Conservation (phyloP, 1,140 invertebrate genomes). For the Anoplophora glabripennis region DNA sequence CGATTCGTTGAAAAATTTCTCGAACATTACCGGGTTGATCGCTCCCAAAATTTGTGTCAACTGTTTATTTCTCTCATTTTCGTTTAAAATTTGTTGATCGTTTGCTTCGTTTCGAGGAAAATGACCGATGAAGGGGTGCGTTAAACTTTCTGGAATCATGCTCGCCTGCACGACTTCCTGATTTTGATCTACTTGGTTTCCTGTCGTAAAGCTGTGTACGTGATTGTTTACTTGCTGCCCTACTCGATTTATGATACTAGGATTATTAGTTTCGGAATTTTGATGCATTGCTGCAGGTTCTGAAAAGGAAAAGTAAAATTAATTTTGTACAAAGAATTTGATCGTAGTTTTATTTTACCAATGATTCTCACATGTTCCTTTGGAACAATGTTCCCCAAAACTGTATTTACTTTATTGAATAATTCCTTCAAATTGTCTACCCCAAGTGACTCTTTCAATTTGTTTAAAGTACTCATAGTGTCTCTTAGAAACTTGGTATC, state of each 20-base stretch:
- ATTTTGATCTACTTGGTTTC: neutral
- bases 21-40: slow-evolving; percentile 23
- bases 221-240: neutral
- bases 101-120: neutral
- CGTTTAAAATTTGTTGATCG: neutral
- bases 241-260: neutral
- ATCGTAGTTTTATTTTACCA: neutral
- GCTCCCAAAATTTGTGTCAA: slow-evolving; percentile 9
- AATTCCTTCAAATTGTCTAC: slow-evolving; percentile 24
- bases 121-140: slow-evolving; percentile 26
- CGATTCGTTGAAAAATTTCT: slow-evolving; percentile 22
- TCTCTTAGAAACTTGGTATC: neutral
- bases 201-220: neutral
- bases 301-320: neutral
- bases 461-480: slow-evolving; percentile 3
- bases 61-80: neutral
- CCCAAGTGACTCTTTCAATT: slow-evolving; percentile 13
- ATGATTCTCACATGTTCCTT: neutral
- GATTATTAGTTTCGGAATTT: neutral
- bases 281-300: neutral
- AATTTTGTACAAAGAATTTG: neutral
- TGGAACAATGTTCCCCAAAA: neutral
- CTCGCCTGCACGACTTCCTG: neutral
- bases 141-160: slow-evolving; percentile 7
- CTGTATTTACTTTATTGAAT: slow-evolving; percentile 6